Conservation (phyloP, 30 jellyfish, hydroid and myxozoan species). For the Pelagia noctiluca region DNA sequence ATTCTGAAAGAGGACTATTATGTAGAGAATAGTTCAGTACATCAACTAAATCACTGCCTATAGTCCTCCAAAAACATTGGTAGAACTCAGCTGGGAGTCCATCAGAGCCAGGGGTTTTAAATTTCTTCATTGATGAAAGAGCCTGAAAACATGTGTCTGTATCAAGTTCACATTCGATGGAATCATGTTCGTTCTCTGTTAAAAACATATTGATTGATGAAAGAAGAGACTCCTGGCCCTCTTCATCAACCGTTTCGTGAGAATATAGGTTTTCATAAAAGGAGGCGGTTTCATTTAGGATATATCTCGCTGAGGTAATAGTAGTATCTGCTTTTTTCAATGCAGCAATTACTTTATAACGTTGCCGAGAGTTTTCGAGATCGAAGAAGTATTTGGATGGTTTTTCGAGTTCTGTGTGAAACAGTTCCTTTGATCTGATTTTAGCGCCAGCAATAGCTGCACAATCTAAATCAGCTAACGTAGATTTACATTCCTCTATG, state of each 20-base stretch:
- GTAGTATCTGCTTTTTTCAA: neutral
- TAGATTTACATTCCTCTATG: neutral
- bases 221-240: neutral
- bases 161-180: conserved; percentile 15
- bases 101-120: conserved; percentile 53
- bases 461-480: neutral
- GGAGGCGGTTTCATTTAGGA: neutral
- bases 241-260: neutral
- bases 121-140: neutral
- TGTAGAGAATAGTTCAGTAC: conserved; percentile 27
- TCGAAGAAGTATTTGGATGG: neutral
- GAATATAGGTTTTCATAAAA: neutral
- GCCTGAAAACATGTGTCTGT: neutral
- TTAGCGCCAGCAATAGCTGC: neutral
- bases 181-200: neutral
- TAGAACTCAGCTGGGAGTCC: conserved; percentile 46
- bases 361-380: neutral
- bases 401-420: neutral
- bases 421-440: neutral
- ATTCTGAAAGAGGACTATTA: neutral
- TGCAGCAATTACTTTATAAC: neutral
- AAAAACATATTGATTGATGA: neutral
- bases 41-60: neutral
- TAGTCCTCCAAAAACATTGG: conserved; percentile 6
- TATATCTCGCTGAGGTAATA: neutral